Base-by-base conservation (phyloP, 2,113 vertebrate species). In the Elachura formosa region DNA sequence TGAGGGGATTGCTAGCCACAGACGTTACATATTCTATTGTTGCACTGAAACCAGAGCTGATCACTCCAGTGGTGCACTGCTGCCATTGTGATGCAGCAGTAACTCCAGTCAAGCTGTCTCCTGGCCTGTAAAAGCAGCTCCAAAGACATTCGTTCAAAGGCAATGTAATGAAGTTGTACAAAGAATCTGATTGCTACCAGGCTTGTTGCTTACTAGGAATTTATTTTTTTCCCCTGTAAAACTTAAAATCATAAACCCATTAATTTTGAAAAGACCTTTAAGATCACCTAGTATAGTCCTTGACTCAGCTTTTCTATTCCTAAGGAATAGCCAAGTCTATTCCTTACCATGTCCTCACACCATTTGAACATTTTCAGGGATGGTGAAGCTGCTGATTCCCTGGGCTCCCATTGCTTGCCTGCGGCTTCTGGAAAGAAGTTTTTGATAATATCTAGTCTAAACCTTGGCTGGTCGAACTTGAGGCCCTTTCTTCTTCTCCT, bases 51-150 rank as follows among this genome's bases (percentile, higher is more conserved):
- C 16, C 6, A 9, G 11, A 40, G 17, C n/a, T 45, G 34, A 29
- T 51, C 1, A 4, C 41, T 58, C 28, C 48, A 11, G 24, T 1
- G 1, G 7, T 12, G 26, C 1, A 6, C 12, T 28, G 1, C 12
- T 80, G 21, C 16, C 3, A 0, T 21, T 14, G 20, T 31, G 52
- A 45, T 68, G 38, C 41, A 59, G 26, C 40, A 12, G 25, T 5
- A 6, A 28, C 1, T 4, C 41, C 43, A 31, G 59, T 20, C 33
- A 73, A 56, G 26, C 24, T 19, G 29, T 12, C 7, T 40, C 31
- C 26, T 41, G 20, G 38, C 33, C n/a, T 55, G 10, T 23, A 40
- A 45, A 51, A 82, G 29, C 52, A 82, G 7, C 36, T 66, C 41
- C 45, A 21, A 62, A 83, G 19, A 5, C 10, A 5, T 52, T 68